Evolutionary conservation across 2,113 vertebrate species (phyloP).

Genomic region (Parus major): DNA sequence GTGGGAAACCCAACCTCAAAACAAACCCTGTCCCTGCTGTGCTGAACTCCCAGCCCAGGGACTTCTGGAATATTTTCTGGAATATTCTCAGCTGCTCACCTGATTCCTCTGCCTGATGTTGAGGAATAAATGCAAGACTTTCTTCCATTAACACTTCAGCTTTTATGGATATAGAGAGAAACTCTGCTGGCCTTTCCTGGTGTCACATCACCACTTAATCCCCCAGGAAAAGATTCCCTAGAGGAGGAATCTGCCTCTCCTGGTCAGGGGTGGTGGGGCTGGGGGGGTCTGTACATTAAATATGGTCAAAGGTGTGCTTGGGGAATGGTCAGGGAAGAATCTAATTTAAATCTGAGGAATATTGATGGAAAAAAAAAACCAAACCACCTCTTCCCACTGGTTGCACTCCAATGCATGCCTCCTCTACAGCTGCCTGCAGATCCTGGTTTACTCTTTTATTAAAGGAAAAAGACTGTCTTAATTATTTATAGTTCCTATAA

Average conservation of each 20-base stretch:
- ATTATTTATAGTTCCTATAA: conserved; percentile 81
- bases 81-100: not conserved
- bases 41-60: not conserved
- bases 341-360: not conserved
- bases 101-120: not conserved
- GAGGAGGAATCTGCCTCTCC: not conserved
- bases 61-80: not conserved
- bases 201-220: not conserved
- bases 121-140: not conserved
- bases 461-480: conserved; percentile 71
- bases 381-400: not conserved
- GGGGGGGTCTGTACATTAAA: not conserved
- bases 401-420: conserved; percentile 61
- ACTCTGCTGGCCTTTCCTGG: not conserved
- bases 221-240: not conserved
- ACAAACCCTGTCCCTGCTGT: not conserved
- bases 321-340: not conserved
- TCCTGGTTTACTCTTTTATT: conserved; percentile 73
- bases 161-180: not conserved
- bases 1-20: not conserved
- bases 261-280: not conserved
- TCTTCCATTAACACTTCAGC: not conserved
- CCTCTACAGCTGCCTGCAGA: conserved; percentile 58
- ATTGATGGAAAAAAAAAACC: not conserved
- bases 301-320: not conserved